A percentile compares a stretch with the other conserved stretches of the same genome.
Conservation (phyloP, 2,113 vertebrate species). For the Echinops telfairi region DNA sequence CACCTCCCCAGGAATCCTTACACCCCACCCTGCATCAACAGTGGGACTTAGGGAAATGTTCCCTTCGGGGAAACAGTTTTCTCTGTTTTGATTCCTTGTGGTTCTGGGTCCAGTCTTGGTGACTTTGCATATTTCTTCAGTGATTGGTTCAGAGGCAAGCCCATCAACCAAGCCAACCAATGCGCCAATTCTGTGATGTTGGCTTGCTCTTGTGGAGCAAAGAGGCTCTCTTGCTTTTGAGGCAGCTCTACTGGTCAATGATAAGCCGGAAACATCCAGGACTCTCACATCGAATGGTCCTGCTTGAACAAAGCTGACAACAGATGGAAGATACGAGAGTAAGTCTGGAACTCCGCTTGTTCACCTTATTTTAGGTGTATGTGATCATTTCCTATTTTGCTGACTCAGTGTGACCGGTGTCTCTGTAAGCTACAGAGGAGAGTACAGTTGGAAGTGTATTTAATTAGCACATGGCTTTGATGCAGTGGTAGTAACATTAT, state of each 20-base stretch:
- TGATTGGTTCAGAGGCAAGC: background rate
- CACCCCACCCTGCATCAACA: accelerated
- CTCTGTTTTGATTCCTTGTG: background rate
- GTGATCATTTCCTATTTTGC: background rate
- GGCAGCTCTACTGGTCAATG: background rate
- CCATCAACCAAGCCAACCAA: background rate
- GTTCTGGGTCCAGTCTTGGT: too few species aligned
- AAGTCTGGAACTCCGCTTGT: background rate
- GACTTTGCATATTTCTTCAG: background rate
- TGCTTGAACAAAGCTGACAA: background rate
- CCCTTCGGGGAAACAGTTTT: background rate
- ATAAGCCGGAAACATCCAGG: background rate
- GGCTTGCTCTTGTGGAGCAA: background rate
- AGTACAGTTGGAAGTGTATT: background rate
- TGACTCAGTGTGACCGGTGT: background rate
- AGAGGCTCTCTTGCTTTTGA: too few species aligned
- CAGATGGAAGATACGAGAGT: background rate
- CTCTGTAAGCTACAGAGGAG: background rate
- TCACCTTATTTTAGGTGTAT: background rate
- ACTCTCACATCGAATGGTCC: background rate
- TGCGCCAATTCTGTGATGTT: background rate
- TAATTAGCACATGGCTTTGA: background rate
- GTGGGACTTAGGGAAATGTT: background rate
- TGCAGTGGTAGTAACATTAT: background rate
- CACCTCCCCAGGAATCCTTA: background rate